Evolutionary conservation across 2,113 vertebrate genomes (phyloP).

Genomic region (Prunella fulvescens): DNA sequence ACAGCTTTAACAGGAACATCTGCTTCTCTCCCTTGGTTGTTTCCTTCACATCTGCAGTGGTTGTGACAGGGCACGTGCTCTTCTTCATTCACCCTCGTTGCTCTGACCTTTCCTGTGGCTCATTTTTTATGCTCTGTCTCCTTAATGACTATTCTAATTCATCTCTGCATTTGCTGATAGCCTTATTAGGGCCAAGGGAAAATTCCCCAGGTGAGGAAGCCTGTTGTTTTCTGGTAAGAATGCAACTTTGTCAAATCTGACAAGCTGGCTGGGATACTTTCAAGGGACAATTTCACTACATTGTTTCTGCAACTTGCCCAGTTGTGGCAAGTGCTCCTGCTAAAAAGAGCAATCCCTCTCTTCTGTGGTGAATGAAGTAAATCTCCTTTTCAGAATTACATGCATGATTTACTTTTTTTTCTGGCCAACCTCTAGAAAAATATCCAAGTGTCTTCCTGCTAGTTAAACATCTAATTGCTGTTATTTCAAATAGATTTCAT

Average conservation of each 20-base stretch:
- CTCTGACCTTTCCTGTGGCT: constrained; percentile 36
- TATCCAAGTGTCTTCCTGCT: not conserved
- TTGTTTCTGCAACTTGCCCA: not conserved
- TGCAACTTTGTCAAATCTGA: not conserved
- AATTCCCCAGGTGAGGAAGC: not conserved
- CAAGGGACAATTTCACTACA: not conserved
- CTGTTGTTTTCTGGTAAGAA: constrained; percentile 27
- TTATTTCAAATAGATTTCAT: not conserved
- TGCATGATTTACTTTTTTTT: not conserved
- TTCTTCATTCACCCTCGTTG: not conserved
- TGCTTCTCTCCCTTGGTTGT: not conserved
- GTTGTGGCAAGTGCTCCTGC: not conserved
- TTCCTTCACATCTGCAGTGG: not conserved
- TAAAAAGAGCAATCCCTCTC: not conserved
- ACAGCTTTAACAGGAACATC: not conserved
- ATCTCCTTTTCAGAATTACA: not conserved
- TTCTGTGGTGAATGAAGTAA: not conserved
- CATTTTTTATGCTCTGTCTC: constrained; percentile 35
- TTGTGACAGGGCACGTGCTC: not conserved
- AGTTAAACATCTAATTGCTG: not conserved
- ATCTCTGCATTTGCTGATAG: not conserved
- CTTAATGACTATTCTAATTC: constrained; percentile 40
- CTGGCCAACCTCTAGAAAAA: not conserved
- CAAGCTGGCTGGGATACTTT: not conserved
- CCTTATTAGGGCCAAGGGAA: constrained; percentile 33